phyloP scores from a whole-genome alignment of 2,113 vertebrate genomes.

The Amphiprion percula region DNA sequence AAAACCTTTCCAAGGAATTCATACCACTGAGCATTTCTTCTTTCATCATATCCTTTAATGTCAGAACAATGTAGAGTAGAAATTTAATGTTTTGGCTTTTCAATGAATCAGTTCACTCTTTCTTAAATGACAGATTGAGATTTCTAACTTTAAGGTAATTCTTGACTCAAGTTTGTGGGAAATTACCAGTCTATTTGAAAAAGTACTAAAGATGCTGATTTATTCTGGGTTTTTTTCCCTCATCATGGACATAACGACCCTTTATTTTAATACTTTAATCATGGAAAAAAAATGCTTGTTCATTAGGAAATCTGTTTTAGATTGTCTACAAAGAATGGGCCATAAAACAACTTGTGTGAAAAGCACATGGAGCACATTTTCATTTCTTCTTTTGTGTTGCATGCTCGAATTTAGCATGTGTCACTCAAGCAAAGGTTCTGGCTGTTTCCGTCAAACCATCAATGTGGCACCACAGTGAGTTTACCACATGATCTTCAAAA shows the following conservation, averaged over 20 bases:
- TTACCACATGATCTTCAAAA: slow-evolving; percentile 4
- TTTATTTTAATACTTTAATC: slow-evolving; percentile 1
- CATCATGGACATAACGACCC: not conserved
- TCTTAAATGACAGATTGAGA: no score
- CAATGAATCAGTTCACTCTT: no score
- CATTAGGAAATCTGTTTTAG: slow-evolving; percentile 7
- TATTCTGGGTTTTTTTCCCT: slow-evolving; percentile 5
- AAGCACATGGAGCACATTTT: slow-evolving; percentile 39
- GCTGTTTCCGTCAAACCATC: not conserved
- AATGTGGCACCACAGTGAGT: not conserved
- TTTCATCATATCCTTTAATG: no score
- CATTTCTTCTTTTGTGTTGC: slow-evolving; percentile 6
- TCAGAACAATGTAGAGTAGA: no score
- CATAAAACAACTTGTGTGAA: not conserved
- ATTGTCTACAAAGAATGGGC: not conserved
- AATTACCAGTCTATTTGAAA: not conserved
- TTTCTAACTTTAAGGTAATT: no score
- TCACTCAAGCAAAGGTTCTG: not conserved
- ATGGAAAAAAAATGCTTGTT: not conserved
- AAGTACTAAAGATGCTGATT: not conserved
- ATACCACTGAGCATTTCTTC: no score
- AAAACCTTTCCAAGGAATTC: no score
- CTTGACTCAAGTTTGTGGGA: no score
- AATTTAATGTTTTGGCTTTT: no score
- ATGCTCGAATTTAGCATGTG: slow-evolving; percentile 23